phyloP scores from a whole-genome alignment of 2,113 vertebrate species.

The Dermatemys mawii region DNA sequence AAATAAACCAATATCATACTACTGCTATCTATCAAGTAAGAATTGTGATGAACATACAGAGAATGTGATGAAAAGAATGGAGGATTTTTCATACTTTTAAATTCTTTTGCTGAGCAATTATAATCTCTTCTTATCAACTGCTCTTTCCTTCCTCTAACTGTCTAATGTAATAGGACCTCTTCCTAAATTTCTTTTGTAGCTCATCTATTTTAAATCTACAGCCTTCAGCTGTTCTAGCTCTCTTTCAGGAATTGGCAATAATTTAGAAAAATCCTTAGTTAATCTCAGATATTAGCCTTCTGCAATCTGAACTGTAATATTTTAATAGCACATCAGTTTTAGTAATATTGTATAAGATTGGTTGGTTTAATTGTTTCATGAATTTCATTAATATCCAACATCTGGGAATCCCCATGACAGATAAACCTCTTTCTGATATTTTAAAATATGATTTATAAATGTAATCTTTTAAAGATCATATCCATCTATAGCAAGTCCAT shows the following conservation, averaged over 20 bases:
- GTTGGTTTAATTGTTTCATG: constrained; percentile 10
- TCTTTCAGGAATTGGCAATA: background rate
- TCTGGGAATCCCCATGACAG: background rate
- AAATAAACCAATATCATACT: background rate
- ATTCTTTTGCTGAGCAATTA: background rate
- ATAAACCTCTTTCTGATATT: background rate
- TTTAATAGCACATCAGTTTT: background rate
- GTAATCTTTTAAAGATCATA: background rate
- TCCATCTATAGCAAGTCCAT: background rate
- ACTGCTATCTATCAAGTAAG: background rate
- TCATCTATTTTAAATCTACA: constrained; percentile 28
- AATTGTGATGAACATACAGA: background rate
- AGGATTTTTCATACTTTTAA: background rate
- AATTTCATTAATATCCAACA: background rate
- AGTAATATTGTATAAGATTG: background rate
- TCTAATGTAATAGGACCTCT: background rate
- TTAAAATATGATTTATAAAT: background rate
- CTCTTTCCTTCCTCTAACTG: constrained; percentile 39
- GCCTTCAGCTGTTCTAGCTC: constrained; percentile 47
- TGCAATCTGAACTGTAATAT: background rate
- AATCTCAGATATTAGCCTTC: background rate
- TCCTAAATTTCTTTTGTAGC: constrained; percentile 30
- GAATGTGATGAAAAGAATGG: background rate
- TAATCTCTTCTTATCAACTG: background rate
- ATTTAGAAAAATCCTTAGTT: background rate